Percentiles rank a stretch among this genome's conserved stretches.
Conservation (phyloP, 2,113 vertebrate species). For the Scomber colias region DNA sequence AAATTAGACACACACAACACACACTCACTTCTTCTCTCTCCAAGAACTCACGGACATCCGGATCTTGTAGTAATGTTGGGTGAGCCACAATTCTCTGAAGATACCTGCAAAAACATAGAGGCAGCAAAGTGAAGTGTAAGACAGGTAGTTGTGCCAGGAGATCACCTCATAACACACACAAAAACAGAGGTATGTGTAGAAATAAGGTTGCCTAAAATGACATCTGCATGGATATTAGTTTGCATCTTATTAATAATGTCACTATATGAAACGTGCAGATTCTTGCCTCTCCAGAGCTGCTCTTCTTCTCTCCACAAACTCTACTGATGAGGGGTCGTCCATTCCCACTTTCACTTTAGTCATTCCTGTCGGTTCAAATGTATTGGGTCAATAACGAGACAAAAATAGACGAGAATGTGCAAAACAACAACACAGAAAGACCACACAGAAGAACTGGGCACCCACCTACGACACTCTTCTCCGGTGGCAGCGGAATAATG, state of each 20-base stretch:
- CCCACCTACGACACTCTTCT: conserved; percentile 96
- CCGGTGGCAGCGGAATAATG: conserved; percentile 93
- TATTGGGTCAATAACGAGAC: neutral
- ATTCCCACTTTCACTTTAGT: conserved; percentile 99
- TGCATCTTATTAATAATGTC: neutral
- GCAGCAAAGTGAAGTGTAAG: neutral
- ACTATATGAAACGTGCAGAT: neutral
- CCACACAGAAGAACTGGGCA: neutral
- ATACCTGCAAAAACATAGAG: conserved; percentile 83
- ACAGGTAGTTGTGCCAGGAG: neutral
- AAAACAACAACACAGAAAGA: neutral
- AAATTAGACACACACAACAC: too few species aligned
- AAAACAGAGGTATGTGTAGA: neutral
- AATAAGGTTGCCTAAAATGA: too few species aligned
- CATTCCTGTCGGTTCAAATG: conserved; percentile 88
- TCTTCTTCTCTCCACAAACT: conserved; percentile 95
- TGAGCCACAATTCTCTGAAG: conserved; percentile 93
- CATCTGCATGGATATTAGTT: neutral
- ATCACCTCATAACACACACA: neutral
- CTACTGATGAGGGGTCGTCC: conserved; percentile 95
- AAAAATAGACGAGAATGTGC: accelerated
- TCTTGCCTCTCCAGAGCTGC: conserved; percentile 93
- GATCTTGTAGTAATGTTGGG: conserved; percentile 93
- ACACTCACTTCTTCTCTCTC: conserved; percentile 93
- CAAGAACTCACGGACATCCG: conserved; percentile 95